Conservation (phyloP, 2,797 vertebrate genomes). For the Hydrophis major region DNA sequence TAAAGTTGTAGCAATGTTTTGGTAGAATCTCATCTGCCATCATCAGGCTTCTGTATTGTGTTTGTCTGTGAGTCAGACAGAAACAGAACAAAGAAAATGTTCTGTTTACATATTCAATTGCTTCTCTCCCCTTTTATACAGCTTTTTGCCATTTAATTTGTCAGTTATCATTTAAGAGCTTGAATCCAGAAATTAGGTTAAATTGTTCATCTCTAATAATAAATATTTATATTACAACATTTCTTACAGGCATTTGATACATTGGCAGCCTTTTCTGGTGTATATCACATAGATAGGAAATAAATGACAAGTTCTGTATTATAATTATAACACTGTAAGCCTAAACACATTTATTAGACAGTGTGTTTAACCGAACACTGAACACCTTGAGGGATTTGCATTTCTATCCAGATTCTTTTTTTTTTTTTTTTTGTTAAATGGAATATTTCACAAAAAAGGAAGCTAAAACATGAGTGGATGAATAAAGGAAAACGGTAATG, state of each 20-base stretch:
- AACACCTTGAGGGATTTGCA: not conserved
- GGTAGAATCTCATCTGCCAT: no score
- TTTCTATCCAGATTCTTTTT: no score
- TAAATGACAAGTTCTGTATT: not conserved
- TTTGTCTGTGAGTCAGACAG: no score
- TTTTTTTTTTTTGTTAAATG: not conserved
- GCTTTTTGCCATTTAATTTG: not conserved
- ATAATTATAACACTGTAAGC: not conserved
- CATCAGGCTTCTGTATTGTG: no score
- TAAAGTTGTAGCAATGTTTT: no score
- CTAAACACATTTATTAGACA: not conserved
- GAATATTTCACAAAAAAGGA: not conserved
- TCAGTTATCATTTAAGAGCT: not conserved
- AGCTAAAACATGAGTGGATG: not conserved
- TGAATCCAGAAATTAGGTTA: not conserved
- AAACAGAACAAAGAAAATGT: not conserved
- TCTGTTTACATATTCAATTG: not conserved
- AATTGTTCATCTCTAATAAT: not conserved
- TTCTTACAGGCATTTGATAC: not conserved
- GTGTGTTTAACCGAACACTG: not conserved
- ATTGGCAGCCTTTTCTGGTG: not conserved
- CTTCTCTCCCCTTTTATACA: rapidly evolving
- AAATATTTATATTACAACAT: not conserved
- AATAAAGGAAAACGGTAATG: not conserved
- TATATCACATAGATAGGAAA: not conserved